phyloP scores from a whole-genome alignment of 2,797 vertebrate species.

The Euphonia xanthogaster region DNA sequence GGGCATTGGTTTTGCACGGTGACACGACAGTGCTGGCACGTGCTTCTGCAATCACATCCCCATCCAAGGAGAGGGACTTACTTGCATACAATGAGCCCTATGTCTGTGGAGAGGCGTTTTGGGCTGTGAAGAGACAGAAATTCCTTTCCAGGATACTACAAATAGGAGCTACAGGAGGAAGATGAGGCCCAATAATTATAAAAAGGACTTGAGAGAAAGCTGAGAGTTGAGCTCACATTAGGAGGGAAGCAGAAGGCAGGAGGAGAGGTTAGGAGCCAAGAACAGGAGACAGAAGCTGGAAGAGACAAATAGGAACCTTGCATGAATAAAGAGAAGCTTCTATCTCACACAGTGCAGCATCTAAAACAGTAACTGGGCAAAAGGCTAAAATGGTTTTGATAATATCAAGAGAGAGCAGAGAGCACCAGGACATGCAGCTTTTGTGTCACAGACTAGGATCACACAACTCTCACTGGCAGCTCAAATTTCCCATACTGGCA shows the following conservation, averaged over 20 bases:
- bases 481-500: neutral
- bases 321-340: conserved; percentile 66
- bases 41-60: conserved; percentile 6
- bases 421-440: neutral
- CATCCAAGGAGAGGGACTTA: conserved; percentile 24
- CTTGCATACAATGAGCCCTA: conserved; percentile 25
- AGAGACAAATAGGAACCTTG: conserved; percentile 81
- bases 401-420: neutral
- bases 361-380: neutral
- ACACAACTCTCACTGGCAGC: neutral
- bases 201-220: conserved; percentile 70
- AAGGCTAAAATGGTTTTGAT: neutral
- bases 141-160: conserved; percentile 25
- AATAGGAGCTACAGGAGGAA: conserved; percentile 44
- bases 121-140: conserved; percentile 11
- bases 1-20: neutral
- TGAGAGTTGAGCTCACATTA: conserved; percentile 79
- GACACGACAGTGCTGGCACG: neutral
- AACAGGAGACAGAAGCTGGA: conserved; percentile 83
- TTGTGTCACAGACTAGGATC: neutral
- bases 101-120: neutral
- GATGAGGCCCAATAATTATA: conserved; percentile 30
- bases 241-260: conserved; percentile 82
- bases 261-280: conserved; percentile 81
- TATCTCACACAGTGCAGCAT: neutral